These are phyloP conservation scores for Entomyzon cyanotis DNA, from an alignment of 2,113 vertebrate genomes.

Conservation along the genomic window DNA sequence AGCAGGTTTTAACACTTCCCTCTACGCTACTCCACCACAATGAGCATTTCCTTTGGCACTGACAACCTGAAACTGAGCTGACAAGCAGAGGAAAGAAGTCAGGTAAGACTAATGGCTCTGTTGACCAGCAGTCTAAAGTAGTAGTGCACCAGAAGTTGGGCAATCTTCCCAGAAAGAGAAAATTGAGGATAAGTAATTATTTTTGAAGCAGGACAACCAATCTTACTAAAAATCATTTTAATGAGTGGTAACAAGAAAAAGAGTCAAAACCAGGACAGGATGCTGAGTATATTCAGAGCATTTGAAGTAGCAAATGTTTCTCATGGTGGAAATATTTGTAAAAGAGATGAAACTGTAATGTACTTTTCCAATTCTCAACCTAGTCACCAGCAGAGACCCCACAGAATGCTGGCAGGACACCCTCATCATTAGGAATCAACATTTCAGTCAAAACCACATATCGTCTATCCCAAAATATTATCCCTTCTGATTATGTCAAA, in stretches of 20 bases:
- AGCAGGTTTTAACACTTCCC: background rate
- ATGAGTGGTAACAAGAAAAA: background rate
- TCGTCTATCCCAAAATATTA: background rate
- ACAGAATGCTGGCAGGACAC: background rate
- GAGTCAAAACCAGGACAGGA: background rate
- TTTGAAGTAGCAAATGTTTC: background rate
- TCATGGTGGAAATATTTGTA: background rate
- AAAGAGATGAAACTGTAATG: background rate
- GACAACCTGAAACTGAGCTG: background rate
- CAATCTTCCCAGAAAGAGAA: background rate
- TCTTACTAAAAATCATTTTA: background rate
- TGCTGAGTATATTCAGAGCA: background rate
- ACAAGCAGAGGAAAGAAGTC: background rate
- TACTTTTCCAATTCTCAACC: background rate
- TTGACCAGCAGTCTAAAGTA: background rate
- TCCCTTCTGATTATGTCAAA: background rate
- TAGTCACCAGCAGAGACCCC: background rate
- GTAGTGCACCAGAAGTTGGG: background rate
- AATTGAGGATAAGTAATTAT: background rate
- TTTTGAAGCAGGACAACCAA: background rate
- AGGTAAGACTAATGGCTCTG: background rate
- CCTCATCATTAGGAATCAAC: background rate
- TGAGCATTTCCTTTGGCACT: background rate
- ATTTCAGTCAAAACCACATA: background rate
- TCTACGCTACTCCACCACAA: background rate